Base-by-base conservation (phyloP, 2,888 invertebrate species). In the Pseudococcus viburni region DNA sequence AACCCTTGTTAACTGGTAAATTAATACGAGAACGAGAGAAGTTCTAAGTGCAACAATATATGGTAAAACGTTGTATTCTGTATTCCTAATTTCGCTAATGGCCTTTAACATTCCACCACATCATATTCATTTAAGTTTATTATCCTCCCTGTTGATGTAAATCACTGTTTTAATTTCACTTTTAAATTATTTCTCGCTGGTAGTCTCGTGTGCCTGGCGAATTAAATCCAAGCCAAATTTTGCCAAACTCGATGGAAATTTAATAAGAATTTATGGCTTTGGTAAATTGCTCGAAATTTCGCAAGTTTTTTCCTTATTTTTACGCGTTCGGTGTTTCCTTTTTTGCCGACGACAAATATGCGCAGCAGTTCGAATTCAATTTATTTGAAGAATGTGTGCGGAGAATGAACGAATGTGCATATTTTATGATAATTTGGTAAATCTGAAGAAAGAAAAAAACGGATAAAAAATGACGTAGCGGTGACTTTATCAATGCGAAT, bases 11-110 rank as follows among this genome's bases (percentile, higher is more conserved):
- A 77, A 39, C 77, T 77, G 77, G 39, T 77, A 77, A 77, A 77
- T 77, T 77, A 77, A 77, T 77, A 77, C 77, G 19, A 77, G 77
- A 77, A 39, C 39, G 77, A 77, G 77, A 77, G 39, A 77, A 39
- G 64, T 77, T 77, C 7, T 77, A 77, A 77, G 77, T 77, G 77
- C 17, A 39, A 77, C 39, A 77, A 77, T 77, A 39, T 64, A 64
- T 59, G 59, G 64, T 64, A 64, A 7, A 42, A 26, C 39, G 77
- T 77, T n/a, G 39, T 39, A 33, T 77, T 15, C 15, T 77, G 39
- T 77, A 77, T 77, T 39, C 77, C 39, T 77, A 77, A 77, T 77
- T 77, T 77, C 39, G 77, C 77, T 77, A 77, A 77, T 77, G 39
- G 77, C 39, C 77, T 77, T 39, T 77, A 39, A 77, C 33, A 33